phyloP scores from a whole-genome alignment of 1,140 invertebrate genomes.

The Zophobas morio region DNA sequence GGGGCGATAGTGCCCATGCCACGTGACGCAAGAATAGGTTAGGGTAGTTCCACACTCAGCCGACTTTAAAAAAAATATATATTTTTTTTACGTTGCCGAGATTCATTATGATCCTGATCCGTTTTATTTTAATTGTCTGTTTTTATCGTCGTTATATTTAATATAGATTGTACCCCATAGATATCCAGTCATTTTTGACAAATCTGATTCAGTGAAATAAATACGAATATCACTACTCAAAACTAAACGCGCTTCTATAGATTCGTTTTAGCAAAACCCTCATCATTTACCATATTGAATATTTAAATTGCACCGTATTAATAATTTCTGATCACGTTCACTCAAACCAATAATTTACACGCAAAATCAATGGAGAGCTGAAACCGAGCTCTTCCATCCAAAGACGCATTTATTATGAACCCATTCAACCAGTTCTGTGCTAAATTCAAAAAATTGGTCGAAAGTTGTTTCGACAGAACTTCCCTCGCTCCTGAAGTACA shows the following conservation, averaged over 20 bases:
- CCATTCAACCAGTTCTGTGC: not conserved
- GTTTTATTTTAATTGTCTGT: conserved; percentile 35
- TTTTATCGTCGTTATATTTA: conserved; percentile 40
- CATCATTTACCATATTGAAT: conserved; percentile 5
- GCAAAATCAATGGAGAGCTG: not conserved
- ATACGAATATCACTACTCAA: not conserved
- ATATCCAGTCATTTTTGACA: conserved; percentile 28
- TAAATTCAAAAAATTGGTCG: not conserved
- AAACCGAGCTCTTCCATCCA: not conserved
- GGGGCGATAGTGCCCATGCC: conserved; percentile 45
- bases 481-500: too few species aligned
- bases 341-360: conserved; percentile 1
- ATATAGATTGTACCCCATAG: conserved; percentile 27
- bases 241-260: not conserved
- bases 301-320: conserved; percentile 12
- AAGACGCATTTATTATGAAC: conserved; percentile 1
- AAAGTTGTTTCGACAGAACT: too few species aligned
- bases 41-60: conserved; percentile 50
- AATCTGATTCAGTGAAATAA: conserved; percentile 27
- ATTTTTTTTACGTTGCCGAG: conserved; percentile 47
- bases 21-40: conserved; percentile 47
- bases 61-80: conserved; percentile 49
- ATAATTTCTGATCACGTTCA: conserved; percentile 12
- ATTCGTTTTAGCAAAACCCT: not conserved
- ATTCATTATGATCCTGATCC: conserved; percentile 37